Base-by-base conservation (phyloP, 2,888 invertebrate species). In the Athetis lepigone region DNA sequence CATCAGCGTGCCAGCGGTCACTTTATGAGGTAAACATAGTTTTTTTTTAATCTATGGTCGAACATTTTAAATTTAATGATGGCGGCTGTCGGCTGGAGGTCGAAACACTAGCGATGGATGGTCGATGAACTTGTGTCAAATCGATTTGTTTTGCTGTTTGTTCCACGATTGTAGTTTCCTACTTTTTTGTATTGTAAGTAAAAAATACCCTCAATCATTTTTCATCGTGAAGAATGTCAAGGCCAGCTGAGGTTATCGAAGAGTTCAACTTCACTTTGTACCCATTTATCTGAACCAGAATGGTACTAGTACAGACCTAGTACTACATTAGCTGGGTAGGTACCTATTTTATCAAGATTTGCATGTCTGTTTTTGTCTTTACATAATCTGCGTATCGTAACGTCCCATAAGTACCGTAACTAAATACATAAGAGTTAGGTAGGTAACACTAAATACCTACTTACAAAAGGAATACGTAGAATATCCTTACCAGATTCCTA, bases 1-100 rank as follows among this genome's bases (percentile, higher is more conserved):
- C 97, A 97, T 86, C 97, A 97, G 95, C 96, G 97, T 95, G 96
- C 97, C 95, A 96, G 96, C 95, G 97, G 97, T 94, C 97, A 97
- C 96, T 97, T 97, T 87, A 96, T 97, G 95, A 97, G 97, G 97
- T 94, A 90, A 85, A 77, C 52, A 65, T 54, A 27, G 45, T 45
- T 69, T 40, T 55, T 21, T 54, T 62, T 29, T 58, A 59, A 46
- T 7, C 11, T 27, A 21, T 75, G 19, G n/a, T 33, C n/a, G 54
- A 68, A 29, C 21, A 16, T 33, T 47, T 50, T n/a, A n/a, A n/a
- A n/a, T n/a, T n/a, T 62, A 46, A 51, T 55, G 59, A 66, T 70
- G 65, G 70, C 67, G 58, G 69, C 57, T 58, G 43, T 7, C 21
- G 50, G 55, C 39, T 56, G 68, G n/a, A 66, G 76, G 71, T 77